Evolutionary conservation across 2,888 invertebrate genomes (phyloP).

Genomic region (Chesias legatella): DNA sequence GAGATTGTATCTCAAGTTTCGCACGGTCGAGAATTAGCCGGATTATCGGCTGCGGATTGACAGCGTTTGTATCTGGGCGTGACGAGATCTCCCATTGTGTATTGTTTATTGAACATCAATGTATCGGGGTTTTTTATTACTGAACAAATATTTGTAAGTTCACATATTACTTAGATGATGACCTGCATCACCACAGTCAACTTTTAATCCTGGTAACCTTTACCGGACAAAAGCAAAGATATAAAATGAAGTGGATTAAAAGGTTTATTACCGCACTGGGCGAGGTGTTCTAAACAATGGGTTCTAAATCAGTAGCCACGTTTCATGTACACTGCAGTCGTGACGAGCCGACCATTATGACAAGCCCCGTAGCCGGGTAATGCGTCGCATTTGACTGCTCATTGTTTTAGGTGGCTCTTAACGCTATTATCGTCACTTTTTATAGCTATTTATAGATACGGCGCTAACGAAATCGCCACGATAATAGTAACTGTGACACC

Average conservation of each 20-base stretch:
- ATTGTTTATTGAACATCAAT: background rate
- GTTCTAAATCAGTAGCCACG: slow-evolving; percentile 38
- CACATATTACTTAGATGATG: too few species aligned
- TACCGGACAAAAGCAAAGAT: too few species aligned
- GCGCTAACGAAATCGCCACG: slow-evolving; percentile 27
- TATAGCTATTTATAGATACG: slow-evolving; percentile 28
- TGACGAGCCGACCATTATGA: slow-evolving; percentile 42
- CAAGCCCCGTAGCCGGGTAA: slow-evolving; percentile 14
- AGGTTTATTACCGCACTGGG: slow-evolving; percentile 12
- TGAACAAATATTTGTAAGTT: background rate
- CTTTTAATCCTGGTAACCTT: too few species aligned
- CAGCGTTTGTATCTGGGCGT: slow-evolving; percentile 34
- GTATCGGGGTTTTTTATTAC: slow-evolving; percentile 13
- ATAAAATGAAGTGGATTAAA: slow-evolving; percentile 12
- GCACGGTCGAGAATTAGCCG: slow-evolving; percentile 52
- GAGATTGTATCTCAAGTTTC: slow-evolving; percentile 60
- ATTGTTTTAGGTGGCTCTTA: slow-evolving; percentile 33
- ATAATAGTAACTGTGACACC: slow-evolving; percentile 27
- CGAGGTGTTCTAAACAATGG: slow-evolving; percentile 28
- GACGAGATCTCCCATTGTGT: slow-evolving; percentile 7
- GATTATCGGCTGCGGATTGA: slow-evolving; percentile 44
- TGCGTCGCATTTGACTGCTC: background rate
- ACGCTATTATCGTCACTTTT: slow-evolving; percentile 32
- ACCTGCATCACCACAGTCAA: too few species aligned
- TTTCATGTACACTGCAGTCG: too few species aligned